Base-by-base conservation (phyloP, 2,797 vertebrate species). In the Chanos chanos region DNA sequence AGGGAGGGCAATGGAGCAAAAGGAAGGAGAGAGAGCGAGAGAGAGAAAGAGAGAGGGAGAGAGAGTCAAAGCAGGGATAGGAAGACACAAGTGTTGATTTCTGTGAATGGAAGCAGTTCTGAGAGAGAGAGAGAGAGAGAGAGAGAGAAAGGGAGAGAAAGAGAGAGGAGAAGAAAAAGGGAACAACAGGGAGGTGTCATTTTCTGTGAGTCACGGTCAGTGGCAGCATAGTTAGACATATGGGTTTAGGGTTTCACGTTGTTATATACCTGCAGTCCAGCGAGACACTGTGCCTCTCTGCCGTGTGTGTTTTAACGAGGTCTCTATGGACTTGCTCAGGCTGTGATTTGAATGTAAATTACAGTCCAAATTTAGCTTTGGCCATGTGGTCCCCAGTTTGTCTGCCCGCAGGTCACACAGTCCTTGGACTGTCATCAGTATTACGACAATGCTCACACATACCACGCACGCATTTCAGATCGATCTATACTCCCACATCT, bases 311-410 rank as follows among this genome's bases (percentile, higher is more conserved):
- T 53, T 56, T 60, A 48, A 65, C 15, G 7, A 54, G 33, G 54
- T 10, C 51, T 31, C 45, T 15, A 10, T 44, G 64, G 49, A 53
- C 50, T 51, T 48, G 9, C 12, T 24, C 4, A 37, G 22, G 50
- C 19, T 54, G 51, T 70, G 51, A 53, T 34, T 60, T 54, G 36
- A 66, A 60, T 59, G 31, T 40, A 65, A 68, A 65, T 62, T 43
- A 24, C 25, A 12, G 37, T 37, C 39, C 44, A 58, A 43, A 6
- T 9, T 5, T 43, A 63, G 61, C 40, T 51, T 61, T 59, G 48
- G 33, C 34, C 10, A 4, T 55, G 2, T 18, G 24, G 4, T 31
- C 16, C 10, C 18, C 36, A 21, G 50, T 54, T 4, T 41, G 40
- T 18, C 39, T 37, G 21, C 25, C 16, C 18, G 4, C 7, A 40